These are phyloP conservation scores for Micrasema longulum DNA, from an alignment of 1,140 invertebrate species.

Conservation along the genomic window DNA sequence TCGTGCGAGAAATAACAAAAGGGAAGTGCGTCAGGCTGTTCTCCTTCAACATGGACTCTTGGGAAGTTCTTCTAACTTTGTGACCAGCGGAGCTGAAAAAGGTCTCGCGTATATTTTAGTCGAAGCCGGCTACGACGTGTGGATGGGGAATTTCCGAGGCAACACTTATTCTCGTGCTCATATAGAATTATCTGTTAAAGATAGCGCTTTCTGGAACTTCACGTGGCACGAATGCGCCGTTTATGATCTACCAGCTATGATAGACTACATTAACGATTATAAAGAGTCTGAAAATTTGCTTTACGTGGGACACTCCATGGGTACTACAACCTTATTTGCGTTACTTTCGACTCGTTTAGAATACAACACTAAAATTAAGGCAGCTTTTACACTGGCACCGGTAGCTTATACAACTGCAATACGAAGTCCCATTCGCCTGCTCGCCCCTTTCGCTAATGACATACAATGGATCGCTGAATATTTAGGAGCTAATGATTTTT, in stretches of 20 bases:
- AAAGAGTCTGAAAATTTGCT: slow-evolving; percentile 69
- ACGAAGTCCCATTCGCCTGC: slow-evolving; percentile 73
- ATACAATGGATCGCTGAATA: slow-evolving; percentile 71
- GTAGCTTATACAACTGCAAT: slow-evolving; percentile 78
- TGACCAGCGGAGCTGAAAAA: slow-evolving; percentile 74
- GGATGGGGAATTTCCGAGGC: slow-evolving; percentile 75
- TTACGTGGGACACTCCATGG: slow-evolving; percentile 82
- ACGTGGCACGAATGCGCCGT: slow-evolving; percentile 78
- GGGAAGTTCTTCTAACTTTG: slow-evolving; percentile 80
- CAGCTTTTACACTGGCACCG: slow-evolving; percentile 79
- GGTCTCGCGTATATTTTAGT: slow-evolving; percentile 73
- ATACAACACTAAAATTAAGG: slow-evolving; percentile 74
- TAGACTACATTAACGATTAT: slow-evolving; percentile 75
- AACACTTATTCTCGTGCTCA: slow-evolving; percentile 73
- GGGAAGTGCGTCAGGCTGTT: slow-evolving; percentile 64
- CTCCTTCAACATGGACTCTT: slow-evolving; percentile 84
- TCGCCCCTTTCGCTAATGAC: slow-evolving; percentile 72
- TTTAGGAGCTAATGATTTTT: slow-evolving; percentile 75
- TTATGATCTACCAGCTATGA: slow-evolving; percentile 81
- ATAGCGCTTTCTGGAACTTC: slow-evolving; percentile 74
- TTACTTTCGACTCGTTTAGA: slow-evolving; percentile 75
- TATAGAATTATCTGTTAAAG: slow-evolving; percentile 62
- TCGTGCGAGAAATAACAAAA: slow-evolving; percentile 57
- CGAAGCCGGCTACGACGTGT: slow-evolving; percentile 75
- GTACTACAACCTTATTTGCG: slow-evolving; percentile 72